phyloP scores from a whole-genome alignment of 2,888 invertebrate species.

The Sphaeridia pumilis region DNA sequence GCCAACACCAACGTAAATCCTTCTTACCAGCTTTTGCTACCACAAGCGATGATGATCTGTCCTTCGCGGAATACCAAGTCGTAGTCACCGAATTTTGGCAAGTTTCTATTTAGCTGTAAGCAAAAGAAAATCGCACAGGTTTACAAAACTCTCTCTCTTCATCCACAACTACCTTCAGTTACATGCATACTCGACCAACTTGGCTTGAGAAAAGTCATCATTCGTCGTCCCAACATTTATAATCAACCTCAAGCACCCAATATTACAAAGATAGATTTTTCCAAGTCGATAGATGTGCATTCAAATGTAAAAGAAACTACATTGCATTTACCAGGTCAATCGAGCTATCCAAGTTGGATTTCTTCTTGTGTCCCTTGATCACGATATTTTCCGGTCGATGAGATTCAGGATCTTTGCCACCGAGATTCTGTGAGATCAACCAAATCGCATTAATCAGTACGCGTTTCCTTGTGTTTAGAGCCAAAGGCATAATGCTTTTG shows the following conservation, averaged over 20 bases:
- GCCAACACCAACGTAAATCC: no score
- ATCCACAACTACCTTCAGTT: no score
- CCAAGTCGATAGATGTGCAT: no score
- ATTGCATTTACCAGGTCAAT: constrained; percentile 6
- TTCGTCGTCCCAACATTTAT: no score
- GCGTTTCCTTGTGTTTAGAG: no score
- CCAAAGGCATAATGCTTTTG: no score
- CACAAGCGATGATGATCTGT: constrained; percentile 9
- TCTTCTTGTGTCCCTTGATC: constrained; percentile 5
- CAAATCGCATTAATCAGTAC: background rate
- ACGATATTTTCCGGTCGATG: constrained; percentile 9
- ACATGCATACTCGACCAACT: no score
- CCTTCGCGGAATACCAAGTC: constrained; percentile 5
- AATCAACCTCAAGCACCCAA: no score
- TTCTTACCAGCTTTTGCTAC: constrained; percentile 10
- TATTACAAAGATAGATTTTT: no score
- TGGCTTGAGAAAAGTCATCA: background rate
- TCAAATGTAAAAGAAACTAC: no score
- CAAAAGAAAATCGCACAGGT: background rate
- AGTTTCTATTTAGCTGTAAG: constrained; percentile 8
- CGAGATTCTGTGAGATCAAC: constrained; percentile 5
- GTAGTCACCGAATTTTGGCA: constrained; percentile 15
- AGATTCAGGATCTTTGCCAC: constrained; percentile 7
- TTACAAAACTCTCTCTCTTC: no score
- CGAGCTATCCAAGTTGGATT: background rate